Base-by-base conservation (phyloP, 2,797 vertebrate genomes). In the Pangasius sanitwongsei region DNA sequence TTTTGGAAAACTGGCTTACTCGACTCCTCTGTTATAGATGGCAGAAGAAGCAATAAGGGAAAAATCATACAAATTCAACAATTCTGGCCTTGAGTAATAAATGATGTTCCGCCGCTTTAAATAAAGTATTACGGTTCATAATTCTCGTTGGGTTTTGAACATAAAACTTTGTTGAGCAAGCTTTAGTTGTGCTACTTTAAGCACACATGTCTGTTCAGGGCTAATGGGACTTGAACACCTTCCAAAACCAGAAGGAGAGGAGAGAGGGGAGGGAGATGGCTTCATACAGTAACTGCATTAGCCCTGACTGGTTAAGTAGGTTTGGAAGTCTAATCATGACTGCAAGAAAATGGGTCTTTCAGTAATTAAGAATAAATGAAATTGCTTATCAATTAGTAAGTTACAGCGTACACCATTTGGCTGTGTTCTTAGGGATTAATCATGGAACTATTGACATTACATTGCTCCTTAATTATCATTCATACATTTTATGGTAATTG, bases 401-500 rank as follows among this genome's bases (percentile, higher is more conserved):
- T 94, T 93, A 92, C 94, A 92, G 92, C 94, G 92, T 92, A 93
- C 93, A 93, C 92, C 93, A 92, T 95, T 96, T 94, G 95, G 94
- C 94, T 91, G 91, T 65, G 91, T 95, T 96, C 92, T 88, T 88
- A 92, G 93, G 95, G 94, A 96, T 96, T 96, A 96, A 96, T 96
- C 95, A 96, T 92, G 91, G 91, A 92, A 93, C 93, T 96, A 95
- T 95, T 96, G 96, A 96, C 95, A 95, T 95, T 95, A 94, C 94
- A 96, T 95, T 94, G 93, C 94, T 95, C 93, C 92, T 94, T 94
- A 95, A 95, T 97, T 95, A 96, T 96, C 95, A 96, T 96, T 96
- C 94, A 96, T 95, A 96, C 88, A 86, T 94, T 95, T 94, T 94
- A 96, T 95, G 94, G 92, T 96, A 96, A 96, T 96, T 95, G 94